Conservation (phyloP, 2,888 invertebrate species). For the Phrixothrix hirtus region DNA sequence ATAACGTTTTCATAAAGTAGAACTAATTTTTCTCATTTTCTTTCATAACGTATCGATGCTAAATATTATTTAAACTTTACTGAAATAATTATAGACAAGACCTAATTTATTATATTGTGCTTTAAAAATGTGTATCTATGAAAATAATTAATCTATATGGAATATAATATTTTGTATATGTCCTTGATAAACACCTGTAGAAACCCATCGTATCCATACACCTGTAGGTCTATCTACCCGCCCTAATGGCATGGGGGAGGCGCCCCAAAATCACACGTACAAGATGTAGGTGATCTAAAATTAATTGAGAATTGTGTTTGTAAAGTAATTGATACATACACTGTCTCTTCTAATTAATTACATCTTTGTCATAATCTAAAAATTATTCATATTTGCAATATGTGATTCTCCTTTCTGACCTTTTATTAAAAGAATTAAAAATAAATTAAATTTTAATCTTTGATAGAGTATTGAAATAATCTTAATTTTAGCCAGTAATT, state of each 20-base stretch:
- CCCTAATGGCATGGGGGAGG: slow-evolving; percentile 12
- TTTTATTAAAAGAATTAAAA: too few species aligned
- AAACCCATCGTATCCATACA: slow-evolving; percentile 9
- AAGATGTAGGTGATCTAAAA: too few species aligned
- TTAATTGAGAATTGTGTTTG: too few species aligned
- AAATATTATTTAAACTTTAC: slow-evolving; percentile 7
- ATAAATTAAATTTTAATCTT: too few species aligned
- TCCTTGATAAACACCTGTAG: slow-evolving; percentile 28
- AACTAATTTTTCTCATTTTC: background rate
- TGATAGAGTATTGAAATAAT: too few species aligned
- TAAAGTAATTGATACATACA: too few species aligned
- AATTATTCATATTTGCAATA: too few species aligned
- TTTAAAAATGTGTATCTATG: background rate
- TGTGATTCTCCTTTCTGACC: too few species aligned
- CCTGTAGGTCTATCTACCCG: slow-evolving; percentile 16
- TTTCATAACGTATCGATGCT: slow-evolving; percentile 16
- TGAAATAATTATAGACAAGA: slow-evolving; percentile 11
- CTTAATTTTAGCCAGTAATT: too few species aligned
- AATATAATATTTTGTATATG: slow-evolving; percentile 10
- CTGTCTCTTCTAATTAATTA: too few species aligned
- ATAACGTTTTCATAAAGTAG: background rate
- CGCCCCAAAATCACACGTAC: slow-evolving; percentile 6
- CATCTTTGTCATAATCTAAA: too few species aligned
- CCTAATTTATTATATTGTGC: background rate
- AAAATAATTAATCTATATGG: background rate